Evolutionary conservation across 64 coral and sea anemone genomes (phyloP).

Genomic region (Hydrozoanthus tunicans): DNA sequence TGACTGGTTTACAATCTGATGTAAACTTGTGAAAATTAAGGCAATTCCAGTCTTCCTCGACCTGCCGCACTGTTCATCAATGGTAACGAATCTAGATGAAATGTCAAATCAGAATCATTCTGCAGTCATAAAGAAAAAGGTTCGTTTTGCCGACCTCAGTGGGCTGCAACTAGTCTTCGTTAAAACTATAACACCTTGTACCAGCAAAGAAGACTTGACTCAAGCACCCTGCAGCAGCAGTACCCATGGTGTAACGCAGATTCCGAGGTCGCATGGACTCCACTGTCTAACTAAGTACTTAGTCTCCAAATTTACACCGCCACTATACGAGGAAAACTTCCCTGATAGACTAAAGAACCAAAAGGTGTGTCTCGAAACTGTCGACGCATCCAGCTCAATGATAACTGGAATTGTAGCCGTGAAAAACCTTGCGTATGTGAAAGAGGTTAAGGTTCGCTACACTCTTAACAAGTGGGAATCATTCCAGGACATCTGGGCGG

Average conservation of each 20-base stretch:
- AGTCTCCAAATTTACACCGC: slow-evolving; percentile 11
- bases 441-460: slow-evolving; percentile 44
- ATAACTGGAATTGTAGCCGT: slow-evolving; percentile 37
- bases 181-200: slow-evolving; percentile 29
- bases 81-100: not conserved
- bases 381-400: slow-evolving; percentile 44
- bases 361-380: slow-evolving; percentile 42
- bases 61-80: not conserved
- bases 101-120: not conserved
- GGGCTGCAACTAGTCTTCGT: slow-evolving; percentile 46
- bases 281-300: not conserved
- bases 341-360: not conserved
- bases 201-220: not conserved
- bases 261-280: not conserved
- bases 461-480: slow-evolving; percentile 23
- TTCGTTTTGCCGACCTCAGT: slow-evolving; percentile 38
- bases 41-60: not conserved
- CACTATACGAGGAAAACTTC: not conserved
- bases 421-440: slow-evolving; percentile 9
- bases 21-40: too few relatives aligned
- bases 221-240: not conserved
- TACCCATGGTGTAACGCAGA: not conserved
- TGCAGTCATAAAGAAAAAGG: not conserved
- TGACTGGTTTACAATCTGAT: not conserved
- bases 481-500: slow-evolving; percentile 38